Evolutionary conservation across 2,888 invertebrate species (phyloP).

Genomic region (Bombyx huttoni): DNA sequence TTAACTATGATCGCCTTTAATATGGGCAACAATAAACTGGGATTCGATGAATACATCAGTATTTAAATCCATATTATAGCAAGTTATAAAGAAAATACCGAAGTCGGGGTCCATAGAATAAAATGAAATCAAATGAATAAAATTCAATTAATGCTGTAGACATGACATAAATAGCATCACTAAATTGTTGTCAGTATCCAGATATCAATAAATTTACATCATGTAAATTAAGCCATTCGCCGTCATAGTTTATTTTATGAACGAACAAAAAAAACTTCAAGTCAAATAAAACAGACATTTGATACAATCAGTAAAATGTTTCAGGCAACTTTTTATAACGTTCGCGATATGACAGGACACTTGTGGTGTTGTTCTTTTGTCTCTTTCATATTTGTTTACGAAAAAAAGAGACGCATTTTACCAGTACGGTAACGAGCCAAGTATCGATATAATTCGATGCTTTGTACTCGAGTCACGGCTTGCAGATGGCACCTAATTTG

Average conservation of each 20-base stretch:
- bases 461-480: slow-evolving; percentile 12
- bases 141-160: too few species aligned
- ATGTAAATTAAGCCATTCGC: neutral
- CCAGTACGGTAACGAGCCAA: slow-evolving; percentile 11
- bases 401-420: slow-evolving; percentile 11
- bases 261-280: neutral
- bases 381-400: slow-evolving; percentile 4
- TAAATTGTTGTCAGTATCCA: neutral
- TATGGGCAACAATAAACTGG: too few species aligned
- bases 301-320: slow-evolving; percentile 1
- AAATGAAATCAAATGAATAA: too few species aligned
- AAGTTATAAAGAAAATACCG: too few species aligned
- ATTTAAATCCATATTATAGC: too few species aligned
- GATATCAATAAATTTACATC: neutral
- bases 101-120: too few species aligned
- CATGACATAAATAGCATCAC: neutral
- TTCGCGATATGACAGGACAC: slow-evolving; percentile 3
- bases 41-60: too few species aligned
- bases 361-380: slow-evolving; percentile 2
- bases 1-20: too few species aligned
- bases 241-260: neutral
- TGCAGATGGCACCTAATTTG: slow-evolving; percentile 20
- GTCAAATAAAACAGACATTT: neutral
- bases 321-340: slow-evolving; percentile 1
- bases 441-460: slow-evolving; percentile 9